Percentiles rank a stretch among this genome's conserved stretches.
Evolutionary conservation across 2,888 invertebrate genomes (phyloP).

Genomic region (Pachymerium ferrugineum): DNA sequence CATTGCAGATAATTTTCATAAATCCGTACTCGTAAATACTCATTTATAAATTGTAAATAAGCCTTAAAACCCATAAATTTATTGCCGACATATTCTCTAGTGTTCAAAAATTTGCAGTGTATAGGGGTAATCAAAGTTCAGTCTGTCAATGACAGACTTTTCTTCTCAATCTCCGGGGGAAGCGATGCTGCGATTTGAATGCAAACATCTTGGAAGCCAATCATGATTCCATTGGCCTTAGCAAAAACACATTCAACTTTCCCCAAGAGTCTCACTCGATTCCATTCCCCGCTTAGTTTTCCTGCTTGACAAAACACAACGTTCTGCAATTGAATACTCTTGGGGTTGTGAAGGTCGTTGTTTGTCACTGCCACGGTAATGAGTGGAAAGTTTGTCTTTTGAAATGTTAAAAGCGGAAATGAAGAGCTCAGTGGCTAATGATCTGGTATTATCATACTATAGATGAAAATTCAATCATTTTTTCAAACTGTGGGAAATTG

Average conservation of each 20-base stretch:
- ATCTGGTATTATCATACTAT: background rate
- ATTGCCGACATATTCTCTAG: no score
- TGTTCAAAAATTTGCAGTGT: no score
- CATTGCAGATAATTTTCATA: no score
- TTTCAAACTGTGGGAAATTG: background rate
- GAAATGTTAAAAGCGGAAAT: background rate
- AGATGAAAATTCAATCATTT: no score
- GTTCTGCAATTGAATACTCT: background rate
- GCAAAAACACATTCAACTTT: conserved; percentile 2
- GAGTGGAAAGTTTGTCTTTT: no score
- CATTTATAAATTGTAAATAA: no score
- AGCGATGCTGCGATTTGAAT: background rate
- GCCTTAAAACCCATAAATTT: no score
- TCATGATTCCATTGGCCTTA: background rate
- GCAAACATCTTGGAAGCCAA: conserved; percentile 2
- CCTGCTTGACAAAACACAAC: background rate
- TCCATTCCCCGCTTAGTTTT: background rate
- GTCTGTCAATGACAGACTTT: background rate
- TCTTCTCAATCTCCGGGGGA: background rate
- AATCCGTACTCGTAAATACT: no score
- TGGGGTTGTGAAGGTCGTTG: no score
- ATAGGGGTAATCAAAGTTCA: no score
- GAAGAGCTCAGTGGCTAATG: background rate
- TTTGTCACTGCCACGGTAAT: no score
- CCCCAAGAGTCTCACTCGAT: background rate